These are phyloP conservation scores for Euzetes globulus DNA, from an alignment of 2,888 invertebrate species.

Conservation along the genomic window DNA sequence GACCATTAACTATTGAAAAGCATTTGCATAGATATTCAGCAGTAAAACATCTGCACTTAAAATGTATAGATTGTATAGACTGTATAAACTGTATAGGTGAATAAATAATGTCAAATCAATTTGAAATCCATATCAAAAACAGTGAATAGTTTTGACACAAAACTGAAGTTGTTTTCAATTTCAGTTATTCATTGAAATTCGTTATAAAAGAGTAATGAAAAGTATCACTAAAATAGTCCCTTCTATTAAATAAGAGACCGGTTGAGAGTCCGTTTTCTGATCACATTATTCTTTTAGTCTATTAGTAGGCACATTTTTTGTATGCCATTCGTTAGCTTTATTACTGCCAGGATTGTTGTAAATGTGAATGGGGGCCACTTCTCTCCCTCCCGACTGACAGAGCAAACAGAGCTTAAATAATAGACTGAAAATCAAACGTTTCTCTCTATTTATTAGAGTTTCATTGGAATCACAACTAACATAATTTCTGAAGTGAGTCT, in stretches of 20 bases:
- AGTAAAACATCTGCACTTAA: too few relatives aligned
- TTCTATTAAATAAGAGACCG: not conserved
- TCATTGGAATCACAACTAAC: not conserved
- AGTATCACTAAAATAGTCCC: too few relatives aligned
- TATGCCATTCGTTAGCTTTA: conserved; percentile 6
- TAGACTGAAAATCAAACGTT: not conserved
- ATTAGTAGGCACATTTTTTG: not conserved
- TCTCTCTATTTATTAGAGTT: conserved; percentile 9
- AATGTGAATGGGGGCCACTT: not conserved
- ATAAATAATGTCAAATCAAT: too few relatives aligned
- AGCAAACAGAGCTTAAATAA: not conserved
- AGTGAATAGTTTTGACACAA: too few relatives aligned
- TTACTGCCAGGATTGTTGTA: not conserved
- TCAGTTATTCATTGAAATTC: too few relatives aligned
- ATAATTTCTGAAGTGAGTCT: not conserved
- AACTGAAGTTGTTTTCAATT: too few relatives aligned
- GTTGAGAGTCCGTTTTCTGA: not conserved
- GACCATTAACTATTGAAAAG: too few relatives aligned
- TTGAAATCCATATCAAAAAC: too few relatives aligned
- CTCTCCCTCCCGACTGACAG: not conserved
- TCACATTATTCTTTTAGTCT: not conserved
- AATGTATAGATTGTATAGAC: too few relatives aligned
- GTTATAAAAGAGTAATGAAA: too few relatives aligned
- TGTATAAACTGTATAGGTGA: too few relatives aligned
- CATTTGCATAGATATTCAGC: too few relatives aligned